These are phyloP conservation scores for Ochotona princeps DNA, from an alignment of 2,113 vertebrate genomes.

Conservation along the genomic window DNA sequence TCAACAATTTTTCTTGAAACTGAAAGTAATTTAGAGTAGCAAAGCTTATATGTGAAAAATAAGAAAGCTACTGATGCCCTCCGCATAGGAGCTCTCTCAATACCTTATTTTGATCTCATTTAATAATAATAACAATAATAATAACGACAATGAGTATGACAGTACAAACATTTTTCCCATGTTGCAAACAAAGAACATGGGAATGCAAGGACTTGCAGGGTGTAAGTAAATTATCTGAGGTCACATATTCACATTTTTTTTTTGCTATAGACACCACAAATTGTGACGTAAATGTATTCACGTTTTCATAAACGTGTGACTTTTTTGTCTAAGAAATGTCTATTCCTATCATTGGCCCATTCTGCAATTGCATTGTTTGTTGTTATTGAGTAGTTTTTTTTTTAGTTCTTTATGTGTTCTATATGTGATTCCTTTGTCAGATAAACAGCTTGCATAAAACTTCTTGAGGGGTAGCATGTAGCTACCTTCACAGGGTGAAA, in stretches of 20 bases:
- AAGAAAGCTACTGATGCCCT: not conserved
- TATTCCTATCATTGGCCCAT: too few relatives aligned
- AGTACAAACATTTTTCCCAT: not conserved
- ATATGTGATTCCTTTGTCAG: too few relatives aligned
- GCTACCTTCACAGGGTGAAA: not conserved
- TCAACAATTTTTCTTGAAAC: not conserved
- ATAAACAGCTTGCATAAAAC: too few relatives aligned
- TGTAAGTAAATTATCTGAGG: not conserved
- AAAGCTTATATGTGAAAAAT: not conserved
- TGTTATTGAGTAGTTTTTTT: too few relatives aligned
- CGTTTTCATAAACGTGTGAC: too few relatives aligned
- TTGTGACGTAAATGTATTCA: not conserved
- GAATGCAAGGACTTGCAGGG: too few relatives aligned
- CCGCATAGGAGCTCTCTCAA: not conserved
- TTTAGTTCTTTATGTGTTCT: too few relatives aligned
- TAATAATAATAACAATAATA: not conserved
- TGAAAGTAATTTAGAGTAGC: conserved; percentile 26
- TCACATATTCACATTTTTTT: not conserved
- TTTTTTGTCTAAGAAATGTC: too few relatives aligned
- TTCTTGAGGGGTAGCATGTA: not conserved
- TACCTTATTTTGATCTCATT: not conserved
- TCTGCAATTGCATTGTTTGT: too few relatives aligned
- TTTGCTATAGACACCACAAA: not conserved
- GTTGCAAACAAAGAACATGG: not conserved
- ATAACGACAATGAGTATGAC: not conserved